Conservation (phyloP, 35 echinoderm and acorn worm species). For the Lytechinus variegatus region DNA sequence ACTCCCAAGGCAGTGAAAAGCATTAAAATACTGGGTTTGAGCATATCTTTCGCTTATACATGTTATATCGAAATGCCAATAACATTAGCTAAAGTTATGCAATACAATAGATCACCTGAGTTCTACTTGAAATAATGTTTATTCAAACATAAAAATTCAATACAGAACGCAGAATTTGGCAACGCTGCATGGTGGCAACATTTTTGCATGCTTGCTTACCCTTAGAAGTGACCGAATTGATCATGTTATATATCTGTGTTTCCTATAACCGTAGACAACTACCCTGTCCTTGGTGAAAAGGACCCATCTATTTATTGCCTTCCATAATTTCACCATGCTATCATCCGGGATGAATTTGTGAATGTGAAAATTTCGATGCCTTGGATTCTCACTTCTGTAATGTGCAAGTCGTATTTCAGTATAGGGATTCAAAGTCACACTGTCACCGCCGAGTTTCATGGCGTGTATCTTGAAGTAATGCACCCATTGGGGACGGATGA, state of each 20-base stretch:
- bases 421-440: constrained; percentile 73
- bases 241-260: constrained; percentile 1
- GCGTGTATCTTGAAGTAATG: constrained; percentile 96
- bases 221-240: neutral
- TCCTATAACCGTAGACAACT: neutral
- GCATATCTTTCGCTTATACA: too few species aligned
- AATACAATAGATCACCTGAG: too few species aligned
- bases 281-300: neutral
- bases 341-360: constrained; percentile 69
- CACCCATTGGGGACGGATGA: constrained; percentile 69
- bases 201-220: too few species aligned
- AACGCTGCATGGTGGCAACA: too few species aligned
- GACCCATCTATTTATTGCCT: constrained; percentile 57
- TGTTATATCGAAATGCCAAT: too few species aligned
- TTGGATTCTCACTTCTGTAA: constrained; percentile 86
- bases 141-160: too few species aligned
- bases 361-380: constrained; percentile 75
- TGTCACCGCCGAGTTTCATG: constrained; percentile 88
- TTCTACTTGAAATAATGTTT: too few species aligned
- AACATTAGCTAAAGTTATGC: too few species aligned
- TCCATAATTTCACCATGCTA: constrained; percentile 80
- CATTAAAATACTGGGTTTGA: too few species aligned
- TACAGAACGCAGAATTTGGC: too few species aligned
- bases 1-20: too few species aligned
- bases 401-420: constrained; percentile 81